Evolutionary conservation across 2,888 invertebrate genomes (phyloP).

Genomic region (Ophioninae sp.): DNA sequence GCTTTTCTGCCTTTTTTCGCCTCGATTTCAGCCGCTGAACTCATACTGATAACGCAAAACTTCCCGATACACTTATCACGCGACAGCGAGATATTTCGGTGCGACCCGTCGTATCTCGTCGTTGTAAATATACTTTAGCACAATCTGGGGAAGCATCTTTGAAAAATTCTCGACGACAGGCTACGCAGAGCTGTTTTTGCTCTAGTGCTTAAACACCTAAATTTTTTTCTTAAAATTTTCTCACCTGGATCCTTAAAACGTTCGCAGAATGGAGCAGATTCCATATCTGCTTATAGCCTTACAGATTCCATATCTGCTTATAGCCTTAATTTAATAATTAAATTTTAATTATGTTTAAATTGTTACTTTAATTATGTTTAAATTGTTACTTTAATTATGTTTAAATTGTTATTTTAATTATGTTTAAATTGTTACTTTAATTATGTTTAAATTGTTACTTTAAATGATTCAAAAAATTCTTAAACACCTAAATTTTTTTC

Average conservation of each 20-base stretch:
- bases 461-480: too few species aligned
- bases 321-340: too few species aligned
- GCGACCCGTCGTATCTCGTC: constrained; percentile 4
- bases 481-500: neutral
- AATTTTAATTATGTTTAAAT: too few species aligned
- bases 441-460: too few species aligned
- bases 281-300: too few species aligned
- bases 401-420: too few species aligned
- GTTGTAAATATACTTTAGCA: neutral
- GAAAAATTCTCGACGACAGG: neutral
- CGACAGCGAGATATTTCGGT: constrained; percentile 13
- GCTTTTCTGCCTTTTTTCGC: neutral
- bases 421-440: too few species aligned
- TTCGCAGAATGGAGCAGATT: neutral
- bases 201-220: neutral
- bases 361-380: too few species aligned
- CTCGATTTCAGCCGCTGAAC: neutral
- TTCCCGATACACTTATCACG: constrained; percentile 20
- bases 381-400: too few species aligned
- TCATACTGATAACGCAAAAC: neutral
- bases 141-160: neutral
- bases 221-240: neutral
- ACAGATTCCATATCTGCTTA: too few species aligned
- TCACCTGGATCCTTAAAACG: neutral
- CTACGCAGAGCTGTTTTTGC: neutral